Base-by-base conservation (phyloP, 2,888 invertebrate genomes). In the Drosophila merina region DNA sequence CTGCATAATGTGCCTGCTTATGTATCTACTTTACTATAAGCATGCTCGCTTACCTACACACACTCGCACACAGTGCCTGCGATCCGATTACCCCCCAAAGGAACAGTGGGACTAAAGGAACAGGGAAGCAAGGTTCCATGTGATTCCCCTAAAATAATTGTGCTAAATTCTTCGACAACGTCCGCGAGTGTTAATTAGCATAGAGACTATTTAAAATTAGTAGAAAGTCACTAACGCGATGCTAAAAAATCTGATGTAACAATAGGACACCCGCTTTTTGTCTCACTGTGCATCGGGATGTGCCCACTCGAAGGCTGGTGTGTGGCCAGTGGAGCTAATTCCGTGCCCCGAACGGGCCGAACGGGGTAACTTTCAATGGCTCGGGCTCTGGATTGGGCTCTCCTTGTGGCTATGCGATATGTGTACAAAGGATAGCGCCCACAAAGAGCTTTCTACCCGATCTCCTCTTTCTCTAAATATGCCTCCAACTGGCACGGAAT, bases 1-100 rank as follows among this genome's bases (percentile, higher is more conserved):
- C 55, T 70, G 76, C 70, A 80, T 86, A 83, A 86, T 82, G 80
- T 85, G 73, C 74, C 83, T 78, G 80, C 84, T 76, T 81, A 75
- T 84, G 84, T 86, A 86, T 83, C 83, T 84, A 69, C 86, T 86
- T 86, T 84, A 75, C 79, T 81, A 74, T 74, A 75, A 77, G 82
- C 72, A 63, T 77, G 82, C 70, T 47, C 56, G 56, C 58, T 50
- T 57, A 31, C 60, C 31, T 60, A 55, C 38, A 44, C 14, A 30
- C 48, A 67, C 42, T 20, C 20, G 20, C 20, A 20, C 20, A 20
- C 20, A 20, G 20, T 56, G 40, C 33, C 31, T 42, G 54, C 52
- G 74, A 75, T 81, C 79, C 79, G 74, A 81, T 82, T 84, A 84
- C 77, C 49, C 77, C 49, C 63, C 52, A 9, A 36, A 44, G 48